These are phyloP conservation scores for Neolamprologus devosi DNA, from an alignment of 2,113 vertebrate species.

Conservation along the genomic window DNA sequence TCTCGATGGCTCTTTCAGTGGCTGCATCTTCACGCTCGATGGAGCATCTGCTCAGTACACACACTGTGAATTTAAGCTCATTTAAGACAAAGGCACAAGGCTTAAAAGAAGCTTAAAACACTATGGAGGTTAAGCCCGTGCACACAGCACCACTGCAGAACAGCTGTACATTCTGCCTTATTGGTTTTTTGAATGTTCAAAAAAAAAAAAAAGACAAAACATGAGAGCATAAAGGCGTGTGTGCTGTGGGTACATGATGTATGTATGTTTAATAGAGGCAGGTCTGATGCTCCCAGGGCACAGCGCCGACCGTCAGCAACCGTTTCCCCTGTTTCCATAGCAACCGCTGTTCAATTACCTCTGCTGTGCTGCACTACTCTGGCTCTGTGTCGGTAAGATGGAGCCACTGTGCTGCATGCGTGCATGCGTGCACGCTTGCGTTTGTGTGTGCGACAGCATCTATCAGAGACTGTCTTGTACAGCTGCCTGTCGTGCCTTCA, in stretches of 20 bases:
- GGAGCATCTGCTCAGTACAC: background rate
- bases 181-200: background rate
- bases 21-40: background rate
- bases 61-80: background rate
- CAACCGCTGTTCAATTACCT: constrained; percentile 87
- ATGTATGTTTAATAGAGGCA: constrained; percentile 46
- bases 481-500: constrained; percentile 13
- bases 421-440: constrained; percentile 14
- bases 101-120: constrained; percentile 6
- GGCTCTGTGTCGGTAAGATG: constrained; percentile 72
- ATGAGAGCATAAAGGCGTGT: background rate
- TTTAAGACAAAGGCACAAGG: background rate
- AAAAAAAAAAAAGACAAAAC: background rate
- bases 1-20: background rate
- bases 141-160: background rate
- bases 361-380: constrained; percentile 55
- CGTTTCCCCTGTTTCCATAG: constrained; percentile 96
- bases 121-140: background rate
- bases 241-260: background rate
- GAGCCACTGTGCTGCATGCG: constrained; percentile 61
- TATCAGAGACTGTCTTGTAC: constrained; percentile 16
- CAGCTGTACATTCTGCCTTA: background rate
- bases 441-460: background rate
- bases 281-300: constrained; percentile 82
- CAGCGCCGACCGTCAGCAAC: constrained; percentile 77